Percentiles rank a stretch among this genome's conserved stretches.
phyloP scores from a whole-genome alignment of 2,797 vertebrate genomes.

The Esox lucius region DNA sequence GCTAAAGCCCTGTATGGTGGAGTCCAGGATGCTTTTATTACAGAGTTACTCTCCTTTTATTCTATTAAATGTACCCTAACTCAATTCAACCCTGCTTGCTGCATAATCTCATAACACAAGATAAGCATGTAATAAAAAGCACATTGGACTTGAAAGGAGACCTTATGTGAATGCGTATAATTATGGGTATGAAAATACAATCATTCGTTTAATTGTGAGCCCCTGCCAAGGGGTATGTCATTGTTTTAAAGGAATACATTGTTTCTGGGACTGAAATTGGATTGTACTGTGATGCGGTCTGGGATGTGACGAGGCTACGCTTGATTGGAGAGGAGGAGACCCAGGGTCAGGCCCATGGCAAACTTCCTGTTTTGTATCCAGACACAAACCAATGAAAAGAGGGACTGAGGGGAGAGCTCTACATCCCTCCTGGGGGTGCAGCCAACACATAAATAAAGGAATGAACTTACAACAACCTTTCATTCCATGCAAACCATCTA shows the following conservation, averaged over 20 bases:
- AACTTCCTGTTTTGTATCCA: conserved; percentile 50
- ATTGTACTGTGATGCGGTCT: conserved; percentile 46
- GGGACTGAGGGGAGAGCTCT: conserved; percentile 18
- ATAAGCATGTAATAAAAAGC: conserved; percentile 75
- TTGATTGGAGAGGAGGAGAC: conserved; percentile 41
- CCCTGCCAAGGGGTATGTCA: conserved; percentile 72
- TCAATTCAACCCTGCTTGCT: conserved; percentile 64
- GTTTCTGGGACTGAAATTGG: conserved; percentile 44
- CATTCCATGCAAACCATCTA: not conserved
- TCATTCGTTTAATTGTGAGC: conserved; percentile 76
- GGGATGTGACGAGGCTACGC: conserved; percentile 37
- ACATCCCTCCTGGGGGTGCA: conserved; percentile 14
- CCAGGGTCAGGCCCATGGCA: conserved; percentile 49
- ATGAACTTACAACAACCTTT: not conserved
- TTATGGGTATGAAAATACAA: conserved; percentile 75
- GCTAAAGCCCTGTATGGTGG: conserved; percentile 34
- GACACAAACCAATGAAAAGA: conserved; percentile 22
- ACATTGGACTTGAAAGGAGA: conserved; percentile 73
- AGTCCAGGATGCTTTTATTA: conserved; percentile 76
- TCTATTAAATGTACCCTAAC: conserved; percentile 72
- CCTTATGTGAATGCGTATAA: conserved; percentile 70
- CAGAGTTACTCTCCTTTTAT: conserved; percentile 65
- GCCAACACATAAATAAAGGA: not conserved
- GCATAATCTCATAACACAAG: conserved; percentile 71
- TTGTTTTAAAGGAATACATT: conserved; percentile 65